Evolutionary conservation across 2,797 vertebrate species (phyloP).

Genomic region (Falco rusticolus): DNA sequence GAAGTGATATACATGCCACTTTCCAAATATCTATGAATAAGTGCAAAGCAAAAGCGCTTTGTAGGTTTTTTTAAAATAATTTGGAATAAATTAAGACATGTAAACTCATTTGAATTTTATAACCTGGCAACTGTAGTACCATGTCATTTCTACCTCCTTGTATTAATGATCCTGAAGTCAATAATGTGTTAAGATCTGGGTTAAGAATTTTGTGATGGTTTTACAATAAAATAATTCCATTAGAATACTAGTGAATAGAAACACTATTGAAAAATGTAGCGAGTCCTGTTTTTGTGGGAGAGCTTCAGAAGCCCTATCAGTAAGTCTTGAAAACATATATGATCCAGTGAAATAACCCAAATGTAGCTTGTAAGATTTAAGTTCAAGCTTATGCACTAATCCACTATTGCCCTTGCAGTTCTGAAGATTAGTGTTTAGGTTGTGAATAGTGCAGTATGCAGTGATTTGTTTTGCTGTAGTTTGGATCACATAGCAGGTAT

Average conservation of each 20-base stretch:
- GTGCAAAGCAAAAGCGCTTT: neutral
- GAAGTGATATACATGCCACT: neutral
- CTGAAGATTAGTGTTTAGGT: neutral
- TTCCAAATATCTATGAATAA: neutral
- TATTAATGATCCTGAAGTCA: neutral
- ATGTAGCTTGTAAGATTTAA: neutral
- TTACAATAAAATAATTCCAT: neutral
- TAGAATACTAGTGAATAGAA: neutral
- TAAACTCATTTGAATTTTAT: neutral
- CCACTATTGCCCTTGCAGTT: neutral
- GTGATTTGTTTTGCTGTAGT: neutral
- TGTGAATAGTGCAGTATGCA: neutral
- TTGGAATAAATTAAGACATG: neutral
- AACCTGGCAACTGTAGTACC: neutral
- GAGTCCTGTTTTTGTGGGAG: neutral
- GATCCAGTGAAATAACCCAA: neutral
- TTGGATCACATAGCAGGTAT: neutral
- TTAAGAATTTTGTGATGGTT: neutral
- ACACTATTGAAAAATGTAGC: neutral
- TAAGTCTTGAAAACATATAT: neutral
- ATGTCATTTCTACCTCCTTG: neutral
- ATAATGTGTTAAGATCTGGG: neutral
- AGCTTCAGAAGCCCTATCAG: neutral
- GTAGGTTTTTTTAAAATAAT: neutral
- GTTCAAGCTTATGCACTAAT: neutral